Percentiles rank a stretch among this genome's conserved stretches.
Evolutionary conservation across 2,113 vertebrate genomes (phyloP).

Genomic region (Scopus umbretta): DNA sequence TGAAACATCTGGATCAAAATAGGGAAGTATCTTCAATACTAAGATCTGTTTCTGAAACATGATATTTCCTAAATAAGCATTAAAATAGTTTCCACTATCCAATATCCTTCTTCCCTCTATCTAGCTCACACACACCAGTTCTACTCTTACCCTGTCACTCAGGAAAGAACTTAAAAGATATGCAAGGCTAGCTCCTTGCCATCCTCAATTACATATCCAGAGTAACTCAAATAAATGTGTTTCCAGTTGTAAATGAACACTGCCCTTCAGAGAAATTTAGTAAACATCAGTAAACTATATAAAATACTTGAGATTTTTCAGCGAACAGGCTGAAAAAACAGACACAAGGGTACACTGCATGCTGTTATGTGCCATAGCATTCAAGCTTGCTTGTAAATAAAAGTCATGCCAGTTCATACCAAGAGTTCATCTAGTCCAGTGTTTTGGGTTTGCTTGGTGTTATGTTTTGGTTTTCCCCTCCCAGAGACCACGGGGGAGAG

Average conservation of each 20-base stretch:
- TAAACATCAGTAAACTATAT: background rate
- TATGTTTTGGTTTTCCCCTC: background rate
- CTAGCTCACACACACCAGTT: background rate
- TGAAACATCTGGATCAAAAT: background rate
- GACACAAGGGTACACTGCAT: background rate
- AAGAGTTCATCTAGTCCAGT: background rate
- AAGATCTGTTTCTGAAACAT: background rate
- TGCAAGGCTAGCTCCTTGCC: background rate
- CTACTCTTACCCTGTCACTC: background rate
- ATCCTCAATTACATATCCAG: background rate
- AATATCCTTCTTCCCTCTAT: background rate
- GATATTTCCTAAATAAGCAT: background rate
- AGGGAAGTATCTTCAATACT: background rate
- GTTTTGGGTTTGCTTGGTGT: background rate
- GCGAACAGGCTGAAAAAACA: background rate
- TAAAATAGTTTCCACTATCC: background rate
- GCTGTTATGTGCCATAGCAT: background rate
- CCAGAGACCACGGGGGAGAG: background rate
- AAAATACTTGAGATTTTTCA: background rate
- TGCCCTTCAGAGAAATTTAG: background rate
- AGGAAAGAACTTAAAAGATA: background rate
- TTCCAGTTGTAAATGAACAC: background rate
- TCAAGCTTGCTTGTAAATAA: background rate
- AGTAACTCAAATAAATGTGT: background rate
- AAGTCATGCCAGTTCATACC: background rate